Evolutionary conservation across 2,888 invertebrate species (phyloP), one percentile per base, ranked within the genome.

Genomic region (Toxonevra muliebris): DNA sequence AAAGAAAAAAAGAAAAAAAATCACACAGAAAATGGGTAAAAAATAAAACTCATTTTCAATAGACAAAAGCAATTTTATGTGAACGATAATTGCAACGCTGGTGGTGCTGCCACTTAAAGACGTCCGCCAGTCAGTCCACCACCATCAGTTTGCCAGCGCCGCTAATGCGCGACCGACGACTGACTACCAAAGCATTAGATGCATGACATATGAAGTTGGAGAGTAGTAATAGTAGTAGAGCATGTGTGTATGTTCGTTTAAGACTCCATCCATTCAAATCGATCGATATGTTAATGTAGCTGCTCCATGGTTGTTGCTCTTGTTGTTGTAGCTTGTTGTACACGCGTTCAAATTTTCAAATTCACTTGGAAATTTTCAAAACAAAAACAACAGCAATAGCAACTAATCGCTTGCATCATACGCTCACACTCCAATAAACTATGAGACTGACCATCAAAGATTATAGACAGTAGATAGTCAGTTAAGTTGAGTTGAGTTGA

Each of bases 381-480:
- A 15, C 5, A 20, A n/a, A n/a, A n/a, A 62, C 41, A 20, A 17
- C 59, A 54, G 17, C 62, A 54, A 63, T 19, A 45, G 20, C 61
- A 61, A 52, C 67, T 30, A 54, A 55, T 45, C 42, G 61, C 48
- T 55, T 30, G 15, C 48, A 13, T 5, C 13, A 48, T n/a, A 13
- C 48, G 48, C 48, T 15, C 13, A 48, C 48, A 15, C 48, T 13
- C 48, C 13, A 13, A 48, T 15, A 48, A 13, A 48, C 48, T 53
- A 54, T 45, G 63, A 61, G 61, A 59, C 63, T 61, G 63, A 65
- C 60, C 69, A 69, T 64, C 76, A 74, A 67, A 82, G 81, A 81
- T 81, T 80, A 81, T 79, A 82, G 82, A 82, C 82, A 76, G 78
- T 64, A 77, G 81, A 81, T 81, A 81, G 76, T 76, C 72, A 77